These are phyloP conservation scores for Takifugu bimaculatus DNA, from an alignment of 2,113 vertebrate species.

Conservation along the genomic window DNA sequence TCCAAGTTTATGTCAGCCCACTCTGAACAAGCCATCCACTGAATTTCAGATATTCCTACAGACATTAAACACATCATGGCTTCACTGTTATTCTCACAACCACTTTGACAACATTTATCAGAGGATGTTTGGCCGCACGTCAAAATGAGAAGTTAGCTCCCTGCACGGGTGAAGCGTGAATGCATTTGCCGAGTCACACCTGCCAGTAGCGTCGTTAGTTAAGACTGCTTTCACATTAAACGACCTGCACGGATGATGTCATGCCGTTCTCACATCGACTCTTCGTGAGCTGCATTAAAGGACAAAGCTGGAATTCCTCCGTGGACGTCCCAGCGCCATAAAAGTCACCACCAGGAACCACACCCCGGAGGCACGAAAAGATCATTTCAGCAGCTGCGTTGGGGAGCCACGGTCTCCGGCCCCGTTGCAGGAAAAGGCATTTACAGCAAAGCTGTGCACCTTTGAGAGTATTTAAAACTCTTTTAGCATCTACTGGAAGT, in stretches of 20 bases:
- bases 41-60: neutral
- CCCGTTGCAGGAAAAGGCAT: slow-evolving; percentile 4
- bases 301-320: slow-evolving; percentile 14
- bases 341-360: slow-evolving; percentile 26
- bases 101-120: neutral
- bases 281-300: slow-evolving; percentile 3
- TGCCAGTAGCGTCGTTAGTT: neutral
- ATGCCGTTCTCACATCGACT: neutral
- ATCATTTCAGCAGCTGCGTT: slow-evolving; percentile 45
- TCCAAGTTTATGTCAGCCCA: slow-evolving; percentile 14
- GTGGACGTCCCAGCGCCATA: slow-evolving; percentile 35
- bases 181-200: neutral
- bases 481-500: slow-evolving; percentile 1
- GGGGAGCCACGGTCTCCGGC: slow-evolving; percentile 12
- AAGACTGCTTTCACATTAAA: slow-evolving; percentile 9
- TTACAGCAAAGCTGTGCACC: neutral
- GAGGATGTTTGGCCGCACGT: neutral
- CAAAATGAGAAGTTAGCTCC: neutral
- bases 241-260: neutral
- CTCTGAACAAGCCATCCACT: neutral
- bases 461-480: neutral
- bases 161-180: neutral
- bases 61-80: neutral
- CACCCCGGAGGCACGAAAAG: slow-evolving; percentile 35
- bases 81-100: neutral